phyloP scores from a whole-genome alignment of 2,113 vertebrate species.

The Myiozetetes cayanensis region DNA sequence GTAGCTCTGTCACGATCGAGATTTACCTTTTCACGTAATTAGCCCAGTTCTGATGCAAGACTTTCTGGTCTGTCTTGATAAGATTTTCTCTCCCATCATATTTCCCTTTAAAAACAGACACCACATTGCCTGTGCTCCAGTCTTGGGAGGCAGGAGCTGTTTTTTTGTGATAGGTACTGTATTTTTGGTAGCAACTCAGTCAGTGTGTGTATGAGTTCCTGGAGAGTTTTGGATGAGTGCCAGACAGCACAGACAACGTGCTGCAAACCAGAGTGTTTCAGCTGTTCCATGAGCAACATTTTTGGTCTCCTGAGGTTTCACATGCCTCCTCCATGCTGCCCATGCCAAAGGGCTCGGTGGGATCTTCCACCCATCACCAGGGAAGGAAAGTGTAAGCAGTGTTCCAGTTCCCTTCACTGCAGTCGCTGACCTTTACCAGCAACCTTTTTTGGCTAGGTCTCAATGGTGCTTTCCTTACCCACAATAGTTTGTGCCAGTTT shows the following conservation, averaged over 20 bases:
- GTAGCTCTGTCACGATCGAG: background rate
- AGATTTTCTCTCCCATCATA: background rate
- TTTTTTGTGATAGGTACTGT: background rate
- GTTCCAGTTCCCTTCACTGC: background rate
- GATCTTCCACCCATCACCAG: background rate
- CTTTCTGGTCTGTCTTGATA: constrained; percentile 10
- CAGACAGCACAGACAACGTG: background rate
- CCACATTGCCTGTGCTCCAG: background rate
- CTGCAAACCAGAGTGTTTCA: background rate
- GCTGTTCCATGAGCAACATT: background rate
- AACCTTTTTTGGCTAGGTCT: constrained; percentile 40
- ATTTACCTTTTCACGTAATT: background rate
- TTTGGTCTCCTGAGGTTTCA: background rate
- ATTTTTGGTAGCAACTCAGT: constrained; percentile 16
- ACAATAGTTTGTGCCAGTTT: constrained; percentile 64
- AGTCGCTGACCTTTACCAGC: constrained; percentile 57
- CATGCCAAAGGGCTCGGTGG: background rate
- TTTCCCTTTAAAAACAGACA: background rate
- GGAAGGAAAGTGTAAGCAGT: background rate
- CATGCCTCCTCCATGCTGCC: background rate
- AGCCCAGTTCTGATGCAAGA: background rate
- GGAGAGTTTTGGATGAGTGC: background rate
- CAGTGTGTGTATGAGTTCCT: background rate
- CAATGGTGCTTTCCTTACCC: constrained; percentile 68
- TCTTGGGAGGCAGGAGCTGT: background rate